phyloP scores from a whole-genome alignment of 2,113 vertebrate genomes.

The sheep (Ovis aries) region ARS-UI_Ramb_v3.0 NC_056055.1:232343001-232343500 shows the following conservation, averaged over 20 bases:
- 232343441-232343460: background rate
- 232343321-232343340: background rate
- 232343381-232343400: background rate
- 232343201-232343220: background rate
- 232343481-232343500: background rate
- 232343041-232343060: background rate
- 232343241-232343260: background rate
- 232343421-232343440: background rate
- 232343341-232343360: background rate
- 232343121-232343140: background rate
- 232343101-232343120: background rate
- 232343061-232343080: background rate
- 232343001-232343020: background rate
- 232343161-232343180: background rate
- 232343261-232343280: background rate
- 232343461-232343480: background rate
- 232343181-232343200: background rate
- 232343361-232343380: background rate
- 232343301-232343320: background rate
- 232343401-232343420: background rate
- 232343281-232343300: background rate
- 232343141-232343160: background rate
- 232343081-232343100: background rate
- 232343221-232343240: rapidly evolving
- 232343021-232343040: background rate